A percentile compares a stretch with the other conserved stretches of the same genome.
phyloP scores from a whole-genome alignment of 2,888 invertebrate species.

The Vandiemenella viatica region DNA sequence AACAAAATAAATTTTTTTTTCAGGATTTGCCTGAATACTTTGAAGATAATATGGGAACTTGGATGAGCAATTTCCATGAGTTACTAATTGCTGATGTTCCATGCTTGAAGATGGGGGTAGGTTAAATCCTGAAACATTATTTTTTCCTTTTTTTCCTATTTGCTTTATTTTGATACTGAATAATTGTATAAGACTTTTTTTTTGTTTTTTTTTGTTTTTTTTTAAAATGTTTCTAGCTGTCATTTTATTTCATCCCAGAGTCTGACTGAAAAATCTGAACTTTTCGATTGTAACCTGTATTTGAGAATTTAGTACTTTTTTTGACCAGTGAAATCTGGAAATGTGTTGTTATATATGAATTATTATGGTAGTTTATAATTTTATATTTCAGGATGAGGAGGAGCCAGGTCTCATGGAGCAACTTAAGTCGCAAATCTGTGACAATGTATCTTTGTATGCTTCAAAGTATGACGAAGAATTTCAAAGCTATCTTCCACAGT shows the following conservation, averaged over 20 bases:
- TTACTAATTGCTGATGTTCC: conserved; percentile 67
- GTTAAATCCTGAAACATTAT: conserved; percentile 17
- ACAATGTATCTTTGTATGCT: conserved; percentile 86
- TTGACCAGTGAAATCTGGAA: too few relatives aligned
- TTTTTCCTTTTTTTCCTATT: too few relatives aligned
- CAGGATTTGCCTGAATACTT: conserved; percentile 95
- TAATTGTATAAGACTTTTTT: too few relatives aligned
- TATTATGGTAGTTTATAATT: too few relatives aligned
- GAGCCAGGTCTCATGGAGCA: conserved; percentile 81
- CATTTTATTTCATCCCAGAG: too few relatives aligned
- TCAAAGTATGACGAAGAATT: conserved; percentile 98
- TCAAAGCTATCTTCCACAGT: conserved; percentile 68
- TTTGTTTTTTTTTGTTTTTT: too few relatives aligned
- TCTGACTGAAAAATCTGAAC: too few relatives aligned
- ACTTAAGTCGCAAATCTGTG: conserved; percentile 88
- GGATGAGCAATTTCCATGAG: conserved; percentile 85
- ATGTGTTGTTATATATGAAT: too few relatives aligned
- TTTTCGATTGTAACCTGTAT: too few relatives aligned
- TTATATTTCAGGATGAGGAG: conserved; percentile 49
- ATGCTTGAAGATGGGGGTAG: conserved; percentile 49
- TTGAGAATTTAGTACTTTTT: too few relatives aligned
- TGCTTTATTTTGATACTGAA: too few relatives aligned
- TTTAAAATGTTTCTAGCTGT: too few relatives aligned
- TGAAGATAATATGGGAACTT: conserved; percentile 89
- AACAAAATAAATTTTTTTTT: conserved; percentile 7